Base-by-base conservation (phyloP, 1,140 invertebrate species). In the Theocolax elegans region DNA sequence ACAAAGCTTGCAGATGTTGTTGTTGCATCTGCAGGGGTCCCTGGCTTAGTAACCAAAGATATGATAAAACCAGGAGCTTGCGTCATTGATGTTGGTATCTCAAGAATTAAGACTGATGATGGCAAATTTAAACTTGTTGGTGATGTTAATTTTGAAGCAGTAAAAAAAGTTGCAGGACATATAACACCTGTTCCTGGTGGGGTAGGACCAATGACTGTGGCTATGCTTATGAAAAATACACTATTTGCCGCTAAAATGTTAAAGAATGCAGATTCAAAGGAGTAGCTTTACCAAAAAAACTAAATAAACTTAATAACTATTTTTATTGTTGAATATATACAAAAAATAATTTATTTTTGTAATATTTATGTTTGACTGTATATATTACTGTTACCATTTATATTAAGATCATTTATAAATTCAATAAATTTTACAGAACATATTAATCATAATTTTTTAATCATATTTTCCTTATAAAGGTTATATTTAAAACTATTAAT, bases 41-140 rank as follows among this genome's bases (percentile, higher is more conserved):
- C 93, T 6, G 89, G 91, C 29, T 85, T 97, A 6, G 92, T 97
- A 51, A 93, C 89, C 65, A 90, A 91, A 17, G 90, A 95, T 58
- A 96, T 97, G 93, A 87, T 97, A 3, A 97, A 96, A 80, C 90
- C 92, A 7, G 95, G 95, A n/a, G 94, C 92, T 46, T 92, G 92
- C 64, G 85, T 97, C 19, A 95, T 97, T 71, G 95, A 97, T 85
- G 93, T 97, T 71, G 95, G 95, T 17, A 95, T 97, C 54, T 94
- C 90, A 1, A 88, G 92, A 76, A 85, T 95, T 8, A 87, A 87
- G 29, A 88, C 90, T 67, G 81, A 87, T 31, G 79, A 88, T 69
- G 92, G 92, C 3, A 92, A 92, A 77, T 88, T 86, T 9, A 91
- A 90, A 82, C 83, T 96, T n/a, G 92, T 95, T 19, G 95, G 95